These are phyloP conservation scores for Phataginus tricuspis DNA, from an alignment of 2,797 vertebrate genomes.

Conservation along the genomic window DNA sequence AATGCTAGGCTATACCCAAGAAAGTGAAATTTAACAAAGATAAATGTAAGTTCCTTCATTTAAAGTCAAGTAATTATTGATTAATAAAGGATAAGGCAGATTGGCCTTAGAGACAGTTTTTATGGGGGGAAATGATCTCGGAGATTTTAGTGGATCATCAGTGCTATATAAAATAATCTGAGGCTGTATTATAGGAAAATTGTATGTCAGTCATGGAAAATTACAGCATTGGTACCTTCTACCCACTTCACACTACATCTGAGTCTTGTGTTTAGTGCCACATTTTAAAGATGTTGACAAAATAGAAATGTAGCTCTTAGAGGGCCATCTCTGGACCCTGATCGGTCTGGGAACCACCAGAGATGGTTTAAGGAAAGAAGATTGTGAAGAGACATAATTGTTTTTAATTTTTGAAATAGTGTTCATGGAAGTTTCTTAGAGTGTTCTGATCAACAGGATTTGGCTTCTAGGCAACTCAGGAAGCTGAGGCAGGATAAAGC, in stretches of 20 bases:
- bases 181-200: neutral
- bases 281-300: slow-evolving; percentile 43
- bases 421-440: neutral
- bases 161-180: neutral
- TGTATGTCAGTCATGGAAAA: neutral
- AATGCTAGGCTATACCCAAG: neutral
- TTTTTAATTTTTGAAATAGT: slow-evolving; percentile 41
- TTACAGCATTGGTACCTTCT: neutral
- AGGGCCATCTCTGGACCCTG: neutral
- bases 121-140: neutral
- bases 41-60: neutral
- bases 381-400: neutral
- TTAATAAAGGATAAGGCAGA: neutral
- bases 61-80: slow-evolving; percentile 17
- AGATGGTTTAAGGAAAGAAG: neutral
- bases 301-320: neutral
- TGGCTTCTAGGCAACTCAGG: neutral
- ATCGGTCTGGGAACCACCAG: neutral
- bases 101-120: neutral
- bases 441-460: neutral
- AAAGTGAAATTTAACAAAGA: slow-evolving; percentile 20
- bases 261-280: neutral
- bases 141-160: neutral
- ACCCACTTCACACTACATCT: neutral
- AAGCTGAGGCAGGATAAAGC: neutral